phyloP scores from a whole-genome alignment of 1,140 invertebrate genomes.

The Gonioctena quinquepunctata region DNA sequence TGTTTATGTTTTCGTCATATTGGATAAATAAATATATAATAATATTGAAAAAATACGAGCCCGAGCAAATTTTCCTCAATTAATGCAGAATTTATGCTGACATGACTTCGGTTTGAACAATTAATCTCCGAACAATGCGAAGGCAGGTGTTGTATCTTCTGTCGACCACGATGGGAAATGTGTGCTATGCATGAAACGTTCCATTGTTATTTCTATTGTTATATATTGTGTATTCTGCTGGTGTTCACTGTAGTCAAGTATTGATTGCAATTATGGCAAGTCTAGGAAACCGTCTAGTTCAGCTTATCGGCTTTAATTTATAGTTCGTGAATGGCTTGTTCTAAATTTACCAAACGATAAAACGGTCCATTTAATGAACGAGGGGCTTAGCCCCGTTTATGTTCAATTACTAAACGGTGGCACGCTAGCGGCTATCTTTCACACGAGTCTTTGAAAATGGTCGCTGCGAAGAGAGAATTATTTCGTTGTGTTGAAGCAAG shows the following conservation, averaged over 20 bases:
- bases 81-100: too few relatives aligned
- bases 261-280: neutral
- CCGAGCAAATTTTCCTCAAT: too few relatives aligned
- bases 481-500: too few relatives aligned
- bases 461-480: too few relatives aligned
- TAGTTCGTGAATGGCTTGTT: neutral
- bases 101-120: too few relatives aligned
- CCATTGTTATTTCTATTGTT: neutral
- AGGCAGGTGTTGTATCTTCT: neutral
- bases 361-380: neutral
- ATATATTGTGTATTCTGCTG: neutral
- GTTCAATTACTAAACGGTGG: too few relatives aligned
- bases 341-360: neutral
- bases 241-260: neutral
- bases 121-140: neutral
- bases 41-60: too few relatives aligned
- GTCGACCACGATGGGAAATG: conserved; percentile 1
- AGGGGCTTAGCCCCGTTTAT: too few relatives aligned
- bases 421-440: too few relatives aligned
- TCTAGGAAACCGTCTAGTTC: neutral
- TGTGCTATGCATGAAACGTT: neutral
- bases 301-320: neutral
- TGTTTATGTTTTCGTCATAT: too few relatives aligned
- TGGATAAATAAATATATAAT: too few relatives aligned
- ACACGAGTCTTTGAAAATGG: too few relatives aligned